Base-by-base conservation (phyloP, 2,113 vertebrate species). In the Lipophrys pholis region DNA sequence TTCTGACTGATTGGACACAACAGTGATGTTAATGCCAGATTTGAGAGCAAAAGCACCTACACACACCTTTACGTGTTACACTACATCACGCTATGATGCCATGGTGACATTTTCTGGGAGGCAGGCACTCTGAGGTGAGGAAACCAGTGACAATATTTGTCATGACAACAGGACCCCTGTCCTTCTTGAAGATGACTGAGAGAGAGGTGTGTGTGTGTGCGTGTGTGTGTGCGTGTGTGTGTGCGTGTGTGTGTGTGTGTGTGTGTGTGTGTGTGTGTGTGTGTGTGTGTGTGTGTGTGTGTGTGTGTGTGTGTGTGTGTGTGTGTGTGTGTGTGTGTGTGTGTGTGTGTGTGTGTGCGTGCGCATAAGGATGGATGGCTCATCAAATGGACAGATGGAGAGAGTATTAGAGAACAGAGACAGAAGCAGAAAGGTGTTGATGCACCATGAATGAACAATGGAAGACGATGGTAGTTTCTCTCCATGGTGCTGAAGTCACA, bases 401-500 rank as follows among this genome's bases (percentile, higher is more conserved):
- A 4, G 14, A 57, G 66, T 69, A 72, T 80, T 54, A 48, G 30
- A 69, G 67, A 59, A 70, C 62, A 8, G 57, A 50, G 43, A 17
- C 15, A 45, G 49, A 53, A 63, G 49, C n/a, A 60, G 8, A 43
- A 36, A 72, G 35, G 35, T 3, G 39, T 45, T 48, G 51, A 16
- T 30, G 49, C 35, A n/a, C n/a, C n/a, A 76, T 49, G 39, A 68
- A 56, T 14, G 39, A 42, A 72, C 36, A 36, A 46, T 39, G 16
- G 39, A 17, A 83, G 46, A 42, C 48, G 54, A 45, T 53, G 56
- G 39, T 43, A 21, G 56, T 16, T 45, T 75, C 82, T 85, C 40
- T 89, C 84, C 86, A 79, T 74, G 80, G 80, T 83, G 80, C 82
- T 89, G 82, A 87, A 82, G 78, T 70, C 35, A n/a, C 30, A 41